Conservation (phyloP, 2,113 vertebrate species). For the Ginglymostoma cirratum region DNA sequence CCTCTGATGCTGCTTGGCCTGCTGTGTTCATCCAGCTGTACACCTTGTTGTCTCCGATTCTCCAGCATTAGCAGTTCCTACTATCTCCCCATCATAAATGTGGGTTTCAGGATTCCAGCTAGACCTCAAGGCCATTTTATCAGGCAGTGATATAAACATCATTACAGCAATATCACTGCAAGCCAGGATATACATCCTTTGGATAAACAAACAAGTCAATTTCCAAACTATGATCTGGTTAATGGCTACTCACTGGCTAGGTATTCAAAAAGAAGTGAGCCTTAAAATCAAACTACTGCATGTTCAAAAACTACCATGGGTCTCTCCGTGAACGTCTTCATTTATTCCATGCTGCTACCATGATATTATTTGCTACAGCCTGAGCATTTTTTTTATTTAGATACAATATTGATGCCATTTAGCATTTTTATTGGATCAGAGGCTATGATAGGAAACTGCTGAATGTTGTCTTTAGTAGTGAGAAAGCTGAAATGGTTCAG, state of each 20-base stretch:
- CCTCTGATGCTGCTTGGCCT: too few relatives aligned
- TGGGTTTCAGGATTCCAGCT: not conserved
- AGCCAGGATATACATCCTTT: not conserved
- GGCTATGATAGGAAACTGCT: too few relatives aligned
- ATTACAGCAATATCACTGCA: not conserved
- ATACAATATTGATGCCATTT: not conserved
- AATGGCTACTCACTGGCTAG: not conserved
- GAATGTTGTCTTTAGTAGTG: not conserved
- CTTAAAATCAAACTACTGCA: not conserved
- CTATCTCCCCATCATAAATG: not conserved
- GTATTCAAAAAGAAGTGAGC: not conserved
- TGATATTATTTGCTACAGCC: constrained; percentile 16
- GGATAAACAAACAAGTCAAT: not conserved
- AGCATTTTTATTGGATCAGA: constrained; percentile 18
- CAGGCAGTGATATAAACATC: not conserved
- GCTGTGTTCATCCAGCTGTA: too few relatives aligned
- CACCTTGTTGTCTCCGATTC: too few relatives aligned
- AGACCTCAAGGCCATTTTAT: not conserved
- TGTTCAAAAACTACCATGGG: not conserved
- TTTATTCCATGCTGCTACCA: not conserved
- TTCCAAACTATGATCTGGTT: not conserved
- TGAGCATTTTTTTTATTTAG: not conserved
- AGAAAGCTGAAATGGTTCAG: not conserved
- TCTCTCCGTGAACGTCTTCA: not conserved
- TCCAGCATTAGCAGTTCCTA: too few relatives aligned